These are phyloP conservation scores for Heterocephalus glaber DNA, from an alignment of 2,113 vertebrate genomes.

Conservation along the genomic window DNA sequence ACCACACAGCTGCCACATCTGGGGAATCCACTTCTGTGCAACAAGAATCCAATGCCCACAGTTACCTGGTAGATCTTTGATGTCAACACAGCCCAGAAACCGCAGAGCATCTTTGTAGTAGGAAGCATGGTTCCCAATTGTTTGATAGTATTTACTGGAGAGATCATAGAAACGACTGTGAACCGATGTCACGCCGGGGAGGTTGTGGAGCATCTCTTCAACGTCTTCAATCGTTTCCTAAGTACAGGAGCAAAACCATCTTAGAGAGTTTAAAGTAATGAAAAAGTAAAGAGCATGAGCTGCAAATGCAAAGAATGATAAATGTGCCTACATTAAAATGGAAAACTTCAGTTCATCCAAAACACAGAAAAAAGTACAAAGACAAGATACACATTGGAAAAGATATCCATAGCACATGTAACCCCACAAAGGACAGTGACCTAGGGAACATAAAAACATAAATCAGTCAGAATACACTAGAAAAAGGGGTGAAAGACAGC, in stretches of 20 bases:
- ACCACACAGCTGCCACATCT: rapidly evolving
- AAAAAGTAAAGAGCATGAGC: background rate
- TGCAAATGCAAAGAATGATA: background rate
- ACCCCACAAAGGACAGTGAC: background rate
- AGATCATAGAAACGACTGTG: conserved; percentile 98
- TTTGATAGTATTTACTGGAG: conserved; percentile 98
- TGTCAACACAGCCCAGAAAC: conserved; percentile 96
- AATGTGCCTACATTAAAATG: background rate
- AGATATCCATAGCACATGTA: rapidly evolving
- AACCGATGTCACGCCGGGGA: conserved; percentile 95
- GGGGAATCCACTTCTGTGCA: rapidly evolving
- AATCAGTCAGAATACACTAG: background rate
- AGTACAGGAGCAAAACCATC: background rate
- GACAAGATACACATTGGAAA: background rate
- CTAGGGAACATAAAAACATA: background rate
- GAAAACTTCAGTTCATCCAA: background rate
- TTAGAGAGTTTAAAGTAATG: background rate
- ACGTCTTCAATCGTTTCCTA: conserved; percentile 97
- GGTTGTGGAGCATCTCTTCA: conserved; percentile 93
- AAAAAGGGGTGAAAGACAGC: background rate
- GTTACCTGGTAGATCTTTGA: conserved; percentile 93
- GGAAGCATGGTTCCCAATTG: conserved; percentile 94
- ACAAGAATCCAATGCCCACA: rapidly evolving
- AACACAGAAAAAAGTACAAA: background rate
- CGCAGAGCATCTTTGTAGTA: conserved; percentile 97